phyloP scores from a whole-genome alignment of 2,797 vertebrate genomes.

The Salmo trutta region DNA sequence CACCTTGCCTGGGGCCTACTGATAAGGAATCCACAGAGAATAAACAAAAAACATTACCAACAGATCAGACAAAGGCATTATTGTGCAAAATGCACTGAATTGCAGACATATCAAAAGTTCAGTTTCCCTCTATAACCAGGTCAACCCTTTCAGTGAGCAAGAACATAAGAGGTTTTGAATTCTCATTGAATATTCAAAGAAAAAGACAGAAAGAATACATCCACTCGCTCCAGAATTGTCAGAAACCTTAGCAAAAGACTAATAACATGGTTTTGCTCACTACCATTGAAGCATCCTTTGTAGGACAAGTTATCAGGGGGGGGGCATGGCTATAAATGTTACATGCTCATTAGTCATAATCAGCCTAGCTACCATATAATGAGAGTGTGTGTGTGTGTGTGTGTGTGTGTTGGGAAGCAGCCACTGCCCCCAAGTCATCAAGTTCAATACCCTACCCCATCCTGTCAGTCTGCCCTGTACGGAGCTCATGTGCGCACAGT shows the following conservation, averaged over 20 bases:
- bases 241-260: not conserved
- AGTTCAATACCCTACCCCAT: no score
- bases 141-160: not conserved
- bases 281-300: not conserved
- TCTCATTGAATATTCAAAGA: not conserved
- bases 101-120: not conserved
- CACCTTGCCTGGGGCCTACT: not conserved
- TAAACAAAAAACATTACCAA: conserved; percentile 6
- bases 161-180: not conserved
- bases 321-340: not conserved
- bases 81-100: not conserved
- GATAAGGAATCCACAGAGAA: conserved; percentile 13
- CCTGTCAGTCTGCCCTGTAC: no score
- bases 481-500: no score
- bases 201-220: not conserved
- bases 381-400: not conserved
- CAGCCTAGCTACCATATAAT: not conserved
- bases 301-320: no score
- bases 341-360: not conserved
- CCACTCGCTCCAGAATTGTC: not conserved
- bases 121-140: no score
- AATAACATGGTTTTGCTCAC: not conserved
- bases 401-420: no score
- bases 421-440: no score
- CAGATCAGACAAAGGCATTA: conserved; percentile 7